These are phyloP conservation scores for Hippopotamus amphibius DNA, from an alignment of 2,113 vertebrate species.

Conservation along the genomic window DNA sequence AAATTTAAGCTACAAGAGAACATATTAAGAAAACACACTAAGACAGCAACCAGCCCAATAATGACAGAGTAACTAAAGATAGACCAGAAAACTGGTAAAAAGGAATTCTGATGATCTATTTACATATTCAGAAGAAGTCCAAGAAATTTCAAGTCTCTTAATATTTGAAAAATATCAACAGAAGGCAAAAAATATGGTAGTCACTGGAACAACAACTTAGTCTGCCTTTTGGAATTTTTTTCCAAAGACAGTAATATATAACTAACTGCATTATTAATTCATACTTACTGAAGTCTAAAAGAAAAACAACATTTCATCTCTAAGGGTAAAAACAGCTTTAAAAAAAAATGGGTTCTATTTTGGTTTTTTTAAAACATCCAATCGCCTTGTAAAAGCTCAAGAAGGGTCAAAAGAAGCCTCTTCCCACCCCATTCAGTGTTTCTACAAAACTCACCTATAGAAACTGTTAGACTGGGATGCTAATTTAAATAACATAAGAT, in stretches of 20 bases:
- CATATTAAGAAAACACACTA: background rate
- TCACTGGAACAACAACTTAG: background rate
- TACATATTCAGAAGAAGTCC: background rate
- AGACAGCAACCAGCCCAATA: background rate
- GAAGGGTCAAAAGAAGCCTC: background rate
- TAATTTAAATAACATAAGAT: background rate
- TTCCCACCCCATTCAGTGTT: background rate
- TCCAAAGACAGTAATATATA: background rate
- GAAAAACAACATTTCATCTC: background rate
- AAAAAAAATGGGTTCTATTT: background rate
- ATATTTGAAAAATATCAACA: conserved; percentile 18
- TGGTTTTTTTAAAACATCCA: background rate
- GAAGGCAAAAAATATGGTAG: background rate
- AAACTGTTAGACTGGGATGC: background rate
- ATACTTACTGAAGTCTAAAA: background rate
- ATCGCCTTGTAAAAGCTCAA: background rate
- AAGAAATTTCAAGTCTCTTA: conserved; percentile 45
- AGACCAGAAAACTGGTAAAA: conserved; percentile 36
- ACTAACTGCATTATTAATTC: background rate
- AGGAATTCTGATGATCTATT: background rate
- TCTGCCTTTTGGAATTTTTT: background rate
- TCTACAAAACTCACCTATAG: background rate
- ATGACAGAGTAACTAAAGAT: background rate
- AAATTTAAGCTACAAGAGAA: conserved; percentile 32
- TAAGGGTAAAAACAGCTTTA: background rate